These are phyloP conservation scores for Papilio aristodemus DNA, from an alignment of 1,140 invertebrate genomes.

Conservation along the genomic window DNA sequence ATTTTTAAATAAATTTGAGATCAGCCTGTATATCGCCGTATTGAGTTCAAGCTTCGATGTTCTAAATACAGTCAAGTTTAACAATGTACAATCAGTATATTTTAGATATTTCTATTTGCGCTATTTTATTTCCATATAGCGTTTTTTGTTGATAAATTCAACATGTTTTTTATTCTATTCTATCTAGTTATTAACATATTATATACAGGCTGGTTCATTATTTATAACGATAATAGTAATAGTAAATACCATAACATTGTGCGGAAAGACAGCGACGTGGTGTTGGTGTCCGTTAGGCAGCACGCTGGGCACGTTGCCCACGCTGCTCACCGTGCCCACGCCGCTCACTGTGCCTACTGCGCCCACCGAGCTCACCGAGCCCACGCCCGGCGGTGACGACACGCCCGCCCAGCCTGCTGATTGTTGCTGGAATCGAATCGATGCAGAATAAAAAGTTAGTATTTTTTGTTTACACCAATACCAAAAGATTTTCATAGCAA, in stretches of 20 bases:
- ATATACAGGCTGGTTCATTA: conserved; percentile 9
- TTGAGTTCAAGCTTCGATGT: too few relatives aligned
- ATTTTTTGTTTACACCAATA: not conserved
- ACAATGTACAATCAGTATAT: too few relatives aligned
- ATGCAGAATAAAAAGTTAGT: not conserved
- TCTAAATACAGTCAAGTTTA: too few relatives aligned
- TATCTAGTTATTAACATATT: too few relatives aligned
- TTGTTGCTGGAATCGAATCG: conserved; percentile 49
- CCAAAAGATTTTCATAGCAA: too few relatives aligned
- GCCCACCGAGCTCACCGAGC: not conserved
- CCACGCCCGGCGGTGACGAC: conserved; percentile 57
- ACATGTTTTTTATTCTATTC: too few relatives aligned
- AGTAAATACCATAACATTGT: conserved; percentile 61
- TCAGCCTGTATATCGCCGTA: not conserved
- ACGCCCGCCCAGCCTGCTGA: conserved; percentile 62
- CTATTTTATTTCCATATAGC: too few relatives aligned
- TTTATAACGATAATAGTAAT: conserved; percentile 33
- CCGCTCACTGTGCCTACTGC: not conserved
- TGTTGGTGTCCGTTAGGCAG: conserved; percentile 64
- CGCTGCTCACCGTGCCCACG: conserved; percentile 15
- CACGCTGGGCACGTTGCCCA: conserved; percentile 32
- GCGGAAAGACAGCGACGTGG: conserved; percentile 56
- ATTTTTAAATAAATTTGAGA: not conserved
- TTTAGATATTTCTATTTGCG: too few relatives aligned
- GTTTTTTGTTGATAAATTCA: too few relatives aligned